Evolutionary conservation across 2,113 vertebrate species (phyloP), one percentile per base, ranked within the genome.

Genomic region (Syngnathus typhle): DNA sequence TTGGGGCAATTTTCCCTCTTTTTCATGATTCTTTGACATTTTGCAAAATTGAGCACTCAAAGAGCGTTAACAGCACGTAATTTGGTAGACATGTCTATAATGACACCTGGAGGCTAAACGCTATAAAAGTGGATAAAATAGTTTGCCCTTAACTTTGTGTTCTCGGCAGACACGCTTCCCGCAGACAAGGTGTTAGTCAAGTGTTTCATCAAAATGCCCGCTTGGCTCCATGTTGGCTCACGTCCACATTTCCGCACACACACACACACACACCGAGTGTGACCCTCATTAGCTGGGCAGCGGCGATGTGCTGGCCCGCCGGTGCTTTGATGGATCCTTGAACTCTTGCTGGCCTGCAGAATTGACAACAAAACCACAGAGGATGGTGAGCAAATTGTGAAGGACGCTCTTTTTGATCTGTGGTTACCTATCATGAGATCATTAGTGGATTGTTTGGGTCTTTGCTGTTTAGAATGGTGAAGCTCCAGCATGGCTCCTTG

Each of bases 161-260:
- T 39, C 32, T 32, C 27, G 27, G 27, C 38, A 60, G 44, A 21
- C 51, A 12, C 62, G 70, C 74, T 80, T 73, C 69, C 69, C 55
- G 43, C 68, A 81, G 76, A 82, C 75, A 68, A 70, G 49, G 73
- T 82, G 79, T 80, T 75, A 66, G 75, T 36, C 60, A 74, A 68
- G 77, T 72, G 80, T 84, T 87, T 78, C 79, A 84, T 86, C 84
- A 83, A 70, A 72, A 54, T 78, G 76, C 58, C 60, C 77, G 75
- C 73, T 78, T 44, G 46, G 18, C 60, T 68, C 59, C 60, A 72
- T 60, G 59, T 13, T 82, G 84, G 55, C 55, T 58, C 55, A 75
- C 65, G 62, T 61, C 18, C 65, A 44, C 59, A 59, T 55, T 46
- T 46, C 21, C 69, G 39, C 63, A 70, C 70, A 39, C 76, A 62